phyloP scores from a whole-genome alignment of 2,888 invertebrate genomes.

The Lepidocyrtoides sp. region DNA sequence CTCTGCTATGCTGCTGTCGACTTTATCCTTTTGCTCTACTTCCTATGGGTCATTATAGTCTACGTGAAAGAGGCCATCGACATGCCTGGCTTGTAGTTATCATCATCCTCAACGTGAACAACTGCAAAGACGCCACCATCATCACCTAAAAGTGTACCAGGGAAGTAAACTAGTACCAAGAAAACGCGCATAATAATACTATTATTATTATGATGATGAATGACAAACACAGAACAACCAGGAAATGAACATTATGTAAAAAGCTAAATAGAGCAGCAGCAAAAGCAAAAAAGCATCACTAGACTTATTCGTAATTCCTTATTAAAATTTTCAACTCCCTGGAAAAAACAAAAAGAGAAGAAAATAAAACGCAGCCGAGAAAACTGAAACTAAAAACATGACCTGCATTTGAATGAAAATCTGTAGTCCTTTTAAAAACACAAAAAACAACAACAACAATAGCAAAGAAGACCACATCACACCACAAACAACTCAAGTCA shows the following conservation, averaged over 20 bases:
- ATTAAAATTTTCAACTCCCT: constrained; percentile 23
- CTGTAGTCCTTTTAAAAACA: not conserved
- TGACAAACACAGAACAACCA: constrained; percentile 43
- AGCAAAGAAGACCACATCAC: not conserved
- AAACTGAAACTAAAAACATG: constrained; percentile 19
- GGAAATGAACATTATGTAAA: constrained; percentile 38
- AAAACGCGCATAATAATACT: not conserved
- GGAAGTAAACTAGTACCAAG: constrained; percentile 3
- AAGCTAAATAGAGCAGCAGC: not conserved
- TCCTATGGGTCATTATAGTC: constrained; percentile 85
- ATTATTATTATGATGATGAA: constrained; percentile 27
- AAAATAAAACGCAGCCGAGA: not conserved
- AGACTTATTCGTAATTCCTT: constrained; percentile 4
- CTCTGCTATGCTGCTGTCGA: constrained; percentile 84
- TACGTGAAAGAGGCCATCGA: constrained; percentile 85
- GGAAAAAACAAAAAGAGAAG: not conserved
- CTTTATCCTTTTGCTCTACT: constrained; percentile 85
- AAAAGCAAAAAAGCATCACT: not conserved
- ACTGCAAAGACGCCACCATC: not conserved
- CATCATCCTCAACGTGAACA: constrained; percentile 4
- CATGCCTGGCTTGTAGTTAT: constrained; percentile 83
- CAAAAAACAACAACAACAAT: not conserved
- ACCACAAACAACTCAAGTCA: constrained; percentile 37
- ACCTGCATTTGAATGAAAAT: constrained; percentile 20
- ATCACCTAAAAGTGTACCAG: not conserved